Conservation (phyloP, 2,113 vertebrate species). For the Shinisaurus crocodilurus region DNA sequence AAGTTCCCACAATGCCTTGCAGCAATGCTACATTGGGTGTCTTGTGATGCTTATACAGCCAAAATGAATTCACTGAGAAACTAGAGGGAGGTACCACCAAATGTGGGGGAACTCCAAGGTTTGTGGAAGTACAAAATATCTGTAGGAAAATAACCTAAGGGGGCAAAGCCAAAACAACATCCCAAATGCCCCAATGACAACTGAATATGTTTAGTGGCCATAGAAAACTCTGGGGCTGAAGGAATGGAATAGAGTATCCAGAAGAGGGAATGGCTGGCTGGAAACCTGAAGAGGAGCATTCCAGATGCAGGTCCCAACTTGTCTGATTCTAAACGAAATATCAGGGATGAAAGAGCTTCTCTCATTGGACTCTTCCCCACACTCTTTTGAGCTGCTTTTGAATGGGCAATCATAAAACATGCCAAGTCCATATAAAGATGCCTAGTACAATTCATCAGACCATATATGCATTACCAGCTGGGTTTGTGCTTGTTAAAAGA, state of each 20-base stretch:
- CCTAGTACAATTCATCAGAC: not conserved
- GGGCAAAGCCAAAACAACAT: too few species aligned
- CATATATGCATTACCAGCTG: not conserved
- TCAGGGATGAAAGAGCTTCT: not conserved
- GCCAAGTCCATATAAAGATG: not conserved
- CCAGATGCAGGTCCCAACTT: not conserved
- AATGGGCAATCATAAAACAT: not conserved
- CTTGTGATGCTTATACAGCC: too few species aligned
- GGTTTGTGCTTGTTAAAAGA: not conserved
- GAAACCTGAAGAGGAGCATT: not conserved
- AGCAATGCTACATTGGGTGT: too few species aligned
- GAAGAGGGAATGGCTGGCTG: not conserved
- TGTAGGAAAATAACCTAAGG: too few species aligned
- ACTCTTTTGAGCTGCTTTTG: not conserved
- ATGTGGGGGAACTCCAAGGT: too few species aligned
- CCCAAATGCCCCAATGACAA: too few species aligned
- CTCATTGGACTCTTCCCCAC: not conserved
- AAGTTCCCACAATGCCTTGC: too few species aligned
- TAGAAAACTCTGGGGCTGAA: too few species aligned
- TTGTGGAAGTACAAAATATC: too few species aligned
- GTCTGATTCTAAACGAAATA: not conserved
- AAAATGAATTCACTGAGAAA: too few species aligned
- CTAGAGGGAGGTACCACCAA: too few species aligned
- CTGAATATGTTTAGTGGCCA: too few species aligned
- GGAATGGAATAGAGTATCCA: not conserved